These are phyloP conservation scores for Spodoptera picta DNA, from an alignment of 2,888 invertebrate species.

Conservation along the genomic window DNA sequence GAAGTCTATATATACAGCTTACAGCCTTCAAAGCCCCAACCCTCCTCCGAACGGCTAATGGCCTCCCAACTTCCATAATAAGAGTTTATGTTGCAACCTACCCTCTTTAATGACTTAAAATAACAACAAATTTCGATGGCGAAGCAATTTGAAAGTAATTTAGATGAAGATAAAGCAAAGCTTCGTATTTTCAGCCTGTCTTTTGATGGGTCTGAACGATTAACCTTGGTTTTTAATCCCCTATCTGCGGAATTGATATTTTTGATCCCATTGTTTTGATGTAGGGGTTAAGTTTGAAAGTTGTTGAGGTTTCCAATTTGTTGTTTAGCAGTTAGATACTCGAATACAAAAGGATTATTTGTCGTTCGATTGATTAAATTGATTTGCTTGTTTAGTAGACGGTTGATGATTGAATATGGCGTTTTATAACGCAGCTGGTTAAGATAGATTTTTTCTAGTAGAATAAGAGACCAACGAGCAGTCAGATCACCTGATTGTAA, in stretches of 20 bases:
- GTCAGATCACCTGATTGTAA: too few species aligned
- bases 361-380: too few species aligned
- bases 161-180: constrained; percentile 47
- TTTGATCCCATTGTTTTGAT: not conserved
- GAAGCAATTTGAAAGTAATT: constrained; percentile 59
- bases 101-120: constrained; percentile 59
- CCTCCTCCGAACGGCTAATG: constrained; percentile 55
- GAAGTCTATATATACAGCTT: constrained; percentile 60
- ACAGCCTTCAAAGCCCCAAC: constrained; percentile 52
- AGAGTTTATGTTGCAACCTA: constrained; percentile 62
- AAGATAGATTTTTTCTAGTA: too few species aligned
- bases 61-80: constrained; percentile 65
- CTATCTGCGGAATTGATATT: constrained; percentile 11
- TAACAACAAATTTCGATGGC: constrained; percentile 60
- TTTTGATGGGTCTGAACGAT: constrained; percentile 45
- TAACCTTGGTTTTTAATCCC: constrained; percentile 29
- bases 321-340: too few species aligned
- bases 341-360: too few species aligned
- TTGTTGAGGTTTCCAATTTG: too few species aligned
- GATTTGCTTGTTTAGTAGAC: too few species aligned
- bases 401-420: too few species aligned
- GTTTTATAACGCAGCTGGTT: too few species aligned
- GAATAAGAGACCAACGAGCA: too few species aligned
- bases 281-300: too few species aligned
- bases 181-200: constrained; percentile 42